phyloP scores from a whole-genome alignment of 2,888 invertebrate species.

The Terebella lapidaria region DNA sequence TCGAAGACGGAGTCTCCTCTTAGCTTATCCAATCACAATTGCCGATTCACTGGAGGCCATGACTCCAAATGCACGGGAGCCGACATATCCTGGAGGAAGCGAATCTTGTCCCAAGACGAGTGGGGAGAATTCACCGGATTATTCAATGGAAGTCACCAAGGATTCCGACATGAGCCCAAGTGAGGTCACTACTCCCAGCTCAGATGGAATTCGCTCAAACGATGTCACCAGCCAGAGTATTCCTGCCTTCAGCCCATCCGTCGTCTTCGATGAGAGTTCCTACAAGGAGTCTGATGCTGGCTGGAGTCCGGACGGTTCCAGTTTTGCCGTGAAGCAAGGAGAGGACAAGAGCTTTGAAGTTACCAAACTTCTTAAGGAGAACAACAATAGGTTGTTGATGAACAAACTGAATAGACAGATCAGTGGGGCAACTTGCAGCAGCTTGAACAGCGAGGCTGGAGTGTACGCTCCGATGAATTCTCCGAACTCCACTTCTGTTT shows the following conservation, averaged over 20 bases:
- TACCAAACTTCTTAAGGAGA: background rate
- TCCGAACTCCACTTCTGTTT: background rate
- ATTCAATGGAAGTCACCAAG: background rate
- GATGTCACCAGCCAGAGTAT: background rate
- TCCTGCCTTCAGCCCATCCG: background rate
- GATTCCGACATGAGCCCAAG: background rate
- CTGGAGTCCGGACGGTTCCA: background rate
- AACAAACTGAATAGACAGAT: background rate
- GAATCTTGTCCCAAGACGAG: background rate
- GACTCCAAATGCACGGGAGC: background rate
- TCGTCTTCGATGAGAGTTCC: background rate
- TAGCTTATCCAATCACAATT: no score
- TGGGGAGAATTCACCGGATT: background rate
- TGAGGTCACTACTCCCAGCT: background rate
- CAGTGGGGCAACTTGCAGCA: background rate
- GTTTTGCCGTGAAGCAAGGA: background rate
- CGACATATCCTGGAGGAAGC: background rate
- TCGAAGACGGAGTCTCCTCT: no score
- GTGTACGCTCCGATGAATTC: background rate
- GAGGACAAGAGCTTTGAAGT: no score
- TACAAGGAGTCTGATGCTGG: constrained; percentile 4
- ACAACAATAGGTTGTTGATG: background rate
- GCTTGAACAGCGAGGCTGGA: background rate
- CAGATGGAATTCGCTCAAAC: background rate
- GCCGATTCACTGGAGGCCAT: no score